These are phyloP conservation scores for Mesaphorura yosii DNA, from an alignment of 1,140 invertebrate genomes.

Conservation along the genomic window DNA sequence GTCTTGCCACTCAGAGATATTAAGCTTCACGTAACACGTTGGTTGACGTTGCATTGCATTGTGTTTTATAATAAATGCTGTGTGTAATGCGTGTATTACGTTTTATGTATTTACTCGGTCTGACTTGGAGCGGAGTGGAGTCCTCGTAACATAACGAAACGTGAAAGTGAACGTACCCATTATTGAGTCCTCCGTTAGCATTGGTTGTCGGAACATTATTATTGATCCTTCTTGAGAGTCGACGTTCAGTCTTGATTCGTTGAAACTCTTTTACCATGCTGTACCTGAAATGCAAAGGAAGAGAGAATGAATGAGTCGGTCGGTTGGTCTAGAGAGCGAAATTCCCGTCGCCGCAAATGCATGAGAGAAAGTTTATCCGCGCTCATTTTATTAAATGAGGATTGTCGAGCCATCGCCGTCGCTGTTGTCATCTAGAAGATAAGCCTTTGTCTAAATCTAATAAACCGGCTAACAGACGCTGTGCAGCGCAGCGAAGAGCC, in stretches of 20 bases:
- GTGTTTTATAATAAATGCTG: too few species aligned
- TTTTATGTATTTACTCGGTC: too few species aligned
- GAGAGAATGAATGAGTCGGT: neutral
- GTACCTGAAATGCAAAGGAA: constrained; percentile 17
- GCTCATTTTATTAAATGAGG: neutral
- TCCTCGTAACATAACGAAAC: too few species aligned
- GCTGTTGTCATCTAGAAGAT: neutral
- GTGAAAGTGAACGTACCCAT: too few species aligned
- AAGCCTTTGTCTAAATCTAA: neutral
- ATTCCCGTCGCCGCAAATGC: neutral
- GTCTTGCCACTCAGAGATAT: too few species aligned
- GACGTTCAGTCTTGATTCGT: constrained; percentile 29
- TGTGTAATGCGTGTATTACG: too few species aligned
- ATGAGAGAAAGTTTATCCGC: neutral
- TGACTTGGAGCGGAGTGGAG: too few species aligned
- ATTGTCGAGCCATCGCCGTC: neutral
- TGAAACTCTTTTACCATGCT: constrained; percentile 33
- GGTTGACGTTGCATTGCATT: too few species aligned
- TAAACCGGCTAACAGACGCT: neutral
- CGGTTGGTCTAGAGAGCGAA: neutral
- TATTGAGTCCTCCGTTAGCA: neutral
- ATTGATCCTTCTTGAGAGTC: constrained; percentile 30
- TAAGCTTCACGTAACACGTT: too few species aligned
- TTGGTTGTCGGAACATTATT: constrained; percentile 19
- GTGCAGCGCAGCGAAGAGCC: neutral